Conservation (phyloP, 2,113 vertebrate genomes). For the Lates calcarifer region DNA sequence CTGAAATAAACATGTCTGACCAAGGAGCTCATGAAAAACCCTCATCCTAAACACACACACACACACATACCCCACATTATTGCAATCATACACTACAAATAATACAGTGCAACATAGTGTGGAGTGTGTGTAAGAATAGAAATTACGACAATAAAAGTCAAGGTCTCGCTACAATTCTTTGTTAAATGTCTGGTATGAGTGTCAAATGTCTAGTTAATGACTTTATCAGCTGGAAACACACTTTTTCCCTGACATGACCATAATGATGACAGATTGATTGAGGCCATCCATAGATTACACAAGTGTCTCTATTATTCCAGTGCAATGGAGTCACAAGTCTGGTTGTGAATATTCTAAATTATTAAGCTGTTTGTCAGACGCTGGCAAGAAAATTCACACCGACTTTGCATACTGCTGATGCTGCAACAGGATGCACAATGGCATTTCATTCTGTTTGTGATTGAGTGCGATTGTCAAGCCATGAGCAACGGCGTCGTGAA, state of each 20-base stretch:
- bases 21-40: neutral
- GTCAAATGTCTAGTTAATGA: neutral
- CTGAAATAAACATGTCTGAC: neutral
- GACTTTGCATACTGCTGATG: slow-evolving; percentile 67
- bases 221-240: slow-evolving; percentile 15
- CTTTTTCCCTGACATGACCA: slow-evolving; percentile 1
- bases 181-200: slow-evolving; percentile 2
- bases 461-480: slow-evolving; percentile 63
- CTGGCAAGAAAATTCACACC: slow-evolving; percentile 22
- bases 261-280: slow-evolving; percentile 38
- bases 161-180: neutral
- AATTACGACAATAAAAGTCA: slow-evolving; percentile 18
- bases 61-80: too few species aligned
- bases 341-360: slow-evolving; percentile 37
- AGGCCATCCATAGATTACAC: slow-evolving; percentile 11
- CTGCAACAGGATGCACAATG: slow-evolving; percentile 52
- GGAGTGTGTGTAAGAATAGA: neutral
- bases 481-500: slow-evolving; percentile 55
- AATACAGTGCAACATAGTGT: neutral
- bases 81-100: too few species aligned
- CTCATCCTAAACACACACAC: too few species aligned
- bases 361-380: slow-evolving; percentile 44
- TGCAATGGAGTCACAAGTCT: slow-evolving; percentile 24
- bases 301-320: slow-evolving; percentile 4
- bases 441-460: slow-evolving; percentile 53